These are phyloP conservation scores for Synergus laeviventris DNA, from an alignment of 2,888 invertebrate species.

Conservation along the genomic window DNA sequence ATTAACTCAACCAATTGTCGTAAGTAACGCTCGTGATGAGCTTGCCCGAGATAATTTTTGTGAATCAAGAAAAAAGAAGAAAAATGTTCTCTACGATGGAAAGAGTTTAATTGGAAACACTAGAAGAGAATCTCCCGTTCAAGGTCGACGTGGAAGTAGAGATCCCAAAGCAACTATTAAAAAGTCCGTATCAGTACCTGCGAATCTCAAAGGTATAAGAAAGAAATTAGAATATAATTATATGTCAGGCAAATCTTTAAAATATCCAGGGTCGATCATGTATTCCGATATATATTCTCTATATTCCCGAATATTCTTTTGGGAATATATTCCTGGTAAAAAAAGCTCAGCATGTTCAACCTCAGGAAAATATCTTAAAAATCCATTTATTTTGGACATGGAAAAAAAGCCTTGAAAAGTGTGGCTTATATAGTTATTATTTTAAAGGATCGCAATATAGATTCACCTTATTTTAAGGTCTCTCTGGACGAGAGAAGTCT, in stretches of 20 bases:
- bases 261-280: no score
- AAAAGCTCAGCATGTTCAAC: no score
- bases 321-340: no score
- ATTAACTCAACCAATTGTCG: constrained; percentile 46
- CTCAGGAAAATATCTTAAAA: background rate
- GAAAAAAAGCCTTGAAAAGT: no score
- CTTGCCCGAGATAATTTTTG: constrained; percentile 64
- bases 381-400: background rate
- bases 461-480: background rate
- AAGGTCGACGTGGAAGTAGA: constrained; percentile 44
- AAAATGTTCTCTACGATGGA: constrained; percentile 47
- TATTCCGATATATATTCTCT: no score
- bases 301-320: no score
- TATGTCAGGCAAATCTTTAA: background rate
- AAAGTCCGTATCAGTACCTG: constrained; percentile 66
- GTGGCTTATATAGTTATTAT: constrained; percentile 16
- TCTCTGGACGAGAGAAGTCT: constrained; percentile 44
- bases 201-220: constrained; percentile 58
- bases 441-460: constrained; percentile 9
- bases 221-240: no score
- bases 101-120: constrained; percentile 47
- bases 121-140: constrained; percentile 44
- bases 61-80: constrained; percentile 56
- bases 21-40: constrained; percentile 66
- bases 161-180: constrained; percentile 48